phyloP scores from a whole-genome alignment of 2,113 vertebrate species.

The Callipepla squamata region DNA sequence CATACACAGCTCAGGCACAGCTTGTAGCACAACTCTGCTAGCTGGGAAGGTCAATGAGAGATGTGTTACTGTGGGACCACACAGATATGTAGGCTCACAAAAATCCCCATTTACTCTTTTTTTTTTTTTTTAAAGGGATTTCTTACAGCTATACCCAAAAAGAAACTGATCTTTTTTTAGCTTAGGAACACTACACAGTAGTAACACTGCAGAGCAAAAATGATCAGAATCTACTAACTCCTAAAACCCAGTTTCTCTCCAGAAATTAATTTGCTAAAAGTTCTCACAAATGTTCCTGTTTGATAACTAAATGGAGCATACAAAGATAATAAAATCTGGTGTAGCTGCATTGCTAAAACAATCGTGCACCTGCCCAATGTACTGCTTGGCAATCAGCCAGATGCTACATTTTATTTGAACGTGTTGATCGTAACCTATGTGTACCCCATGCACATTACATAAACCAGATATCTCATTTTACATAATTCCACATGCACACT shows the following conservation, averaged over 20 bases:
- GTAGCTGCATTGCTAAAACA: slow-evolving; percentile 8
- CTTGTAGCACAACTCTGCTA: background rate
- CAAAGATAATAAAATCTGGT: background rate
- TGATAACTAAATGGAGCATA: background rate
- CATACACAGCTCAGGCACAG: background rate
- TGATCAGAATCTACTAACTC: background rate
- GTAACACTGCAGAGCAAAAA: background rate
- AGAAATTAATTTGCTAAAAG: background rate
- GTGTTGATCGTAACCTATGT: accelerated
- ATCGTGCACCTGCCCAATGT: background rate
- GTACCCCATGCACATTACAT: background rate
- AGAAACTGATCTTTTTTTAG: background rate
- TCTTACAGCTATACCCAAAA: background rate
- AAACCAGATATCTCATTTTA: background rate
- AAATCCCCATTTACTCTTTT: background rate
- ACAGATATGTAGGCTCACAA: background rate
- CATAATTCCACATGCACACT: background rate
- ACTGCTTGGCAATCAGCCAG: slow-evolving; percentile 32
- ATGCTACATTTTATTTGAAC: slow-evolving; percentile 38
- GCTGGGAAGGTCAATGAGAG: background rate
- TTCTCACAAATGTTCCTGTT: background rate
- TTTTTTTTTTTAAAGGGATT: background rate
- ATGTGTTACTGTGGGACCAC: background rate
- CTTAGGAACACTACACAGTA: background rate
- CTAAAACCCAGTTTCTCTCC: background rate